Conservation (phyloP, 1,140 invertebrate genomes). For the Formica selysi region DNA sequence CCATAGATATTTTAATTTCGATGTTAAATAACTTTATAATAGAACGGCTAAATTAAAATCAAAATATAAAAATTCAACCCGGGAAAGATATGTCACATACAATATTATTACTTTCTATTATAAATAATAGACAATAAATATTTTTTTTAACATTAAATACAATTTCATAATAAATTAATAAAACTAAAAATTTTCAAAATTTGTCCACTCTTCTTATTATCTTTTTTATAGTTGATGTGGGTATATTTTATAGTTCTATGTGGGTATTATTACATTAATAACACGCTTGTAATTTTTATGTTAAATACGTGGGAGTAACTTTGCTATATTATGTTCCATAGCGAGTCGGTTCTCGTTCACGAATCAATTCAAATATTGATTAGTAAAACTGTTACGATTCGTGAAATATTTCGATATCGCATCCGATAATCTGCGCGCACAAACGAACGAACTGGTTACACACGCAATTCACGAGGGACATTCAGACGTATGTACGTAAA, state of each 20-base stretch:
- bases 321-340: constrained; percentile 10
- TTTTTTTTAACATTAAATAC: not conserved
- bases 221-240: too few relatives aligned
- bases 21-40: constrained; percentile 7
- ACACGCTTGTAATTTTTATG: constrained; percentile 16
- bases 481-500: not conserved
- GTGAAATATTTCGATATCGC: constrained; percentile 48
- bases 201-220: too few relatives aligned
- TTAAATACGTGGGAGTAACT: not conserved
- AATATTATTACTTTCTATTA: constrained; percentile 5
- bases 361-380: constrained; percentile 50
- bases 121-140: not conserved
- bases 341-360: not conserved
- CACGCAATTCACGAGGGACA: constrained; percentile 33
- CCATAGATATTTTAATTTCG: constrained; percentile 41
- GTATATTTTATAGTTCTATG: too few relatives aligned
- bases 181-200: not conserved
- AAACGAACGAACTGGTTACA: not conserved
- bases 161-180: not conserved
- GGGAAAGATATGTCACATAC: not conserved
- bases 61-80: not conserved
- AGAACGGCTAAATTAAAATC: not conserved
- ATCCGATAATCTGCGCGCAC: constrained; percentile 45
- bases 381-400: constrained; percentile 45
- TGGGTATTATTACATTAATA: too few relatives aligned